These are phyloP conservation scores for Phortica okadai DNA, from an alignment of 2,888 invertebrate species.

Conservation along the genomic window DNA sequence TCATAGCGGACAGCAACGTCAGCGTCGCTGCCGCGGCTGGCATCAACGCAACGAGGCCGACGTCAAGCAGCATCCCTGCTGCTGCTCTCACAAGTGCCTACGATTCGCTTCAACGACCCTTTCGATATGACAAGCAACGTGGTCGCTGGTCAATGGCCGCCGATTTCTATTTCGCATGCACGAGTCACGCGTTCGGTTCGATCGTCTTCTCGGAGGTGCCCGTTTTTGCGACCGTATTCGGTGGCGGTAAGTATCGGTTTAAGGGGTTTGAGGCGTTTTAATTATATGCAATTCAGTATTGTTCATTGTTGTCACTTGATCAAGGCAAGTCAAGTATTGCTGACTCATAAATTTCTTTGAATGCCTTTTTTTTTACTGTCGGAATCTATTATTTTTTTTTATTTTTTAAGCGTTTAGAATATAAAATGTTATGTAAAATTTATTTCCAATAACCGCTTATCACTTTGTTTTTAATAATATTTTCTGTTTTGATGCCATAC, in stretches of 20 bases:
- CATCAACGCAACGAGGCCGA: neutral
- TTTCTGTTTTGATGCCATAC: neutral
- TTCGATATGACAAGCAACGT: conserved; percentile 73
- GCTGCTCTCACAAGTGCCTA: conserved; percentile 64
- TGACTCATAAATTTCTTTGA: neutral
- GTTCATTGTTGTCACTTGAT: neutral
- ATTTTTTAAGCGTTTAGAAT: no score
- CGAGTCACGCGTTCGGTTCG: conserved; percentile 90
- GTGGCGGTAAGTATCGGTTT: conserved; percentile 69
- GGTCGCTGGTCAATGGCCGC: conserved; percentile 86
- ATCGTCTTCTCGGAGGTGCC: conserved; percentile 89
- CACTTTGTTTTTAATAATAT: neutral
- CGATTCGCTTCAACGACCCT: conserved; percentile 73
- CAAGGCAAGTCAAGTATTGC: neutral
- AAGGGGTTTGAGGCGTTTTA: neutral
- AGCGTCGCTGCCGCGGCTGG: neutral
- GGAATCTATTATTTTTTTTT: neutral
- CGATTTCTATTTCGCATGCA: conserved; percentile 88
- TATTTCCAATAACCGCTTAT: neutral
- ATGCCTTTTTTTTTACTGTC: neutral
- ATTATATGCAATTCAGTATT: neutral
- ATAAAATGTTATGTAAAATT: neutral
- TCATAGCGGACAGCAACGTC: conserved; percentile 15
- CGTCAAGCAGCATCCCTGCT: conserved; percentile 60
- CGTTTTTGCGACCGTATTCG: conserved; percentile 66